Base-by-base conservation (phyloP, 64 coral and sea anemone genomes). In the Porites lutea region DNA sequence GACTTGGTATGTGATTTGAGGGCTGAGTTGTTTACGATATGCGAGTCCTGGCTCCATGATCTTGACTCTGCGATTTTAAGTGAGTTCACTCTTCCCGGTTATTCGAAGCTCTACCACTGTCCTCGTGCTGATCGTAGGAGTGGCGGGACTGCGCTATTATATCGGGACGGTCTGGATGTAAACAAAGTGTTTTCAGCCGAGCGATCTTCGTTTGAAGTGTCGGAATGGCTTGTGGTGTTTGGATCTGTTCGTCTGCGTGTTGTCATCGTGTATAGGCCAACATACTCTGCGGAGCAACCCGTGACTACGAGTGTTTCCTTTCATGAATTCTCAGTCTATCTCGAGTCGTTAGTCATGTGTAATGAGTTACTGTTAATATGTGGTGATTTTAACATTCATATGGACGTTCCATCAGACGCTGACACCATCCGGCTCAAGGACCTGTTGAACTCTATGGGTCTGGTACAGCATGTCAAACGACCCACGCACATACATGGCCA, bases 51-150 rank as follows among this genome's bases (percentile, higher is more conserved):
- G 27, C 27, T 37, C 27, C 27, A 37, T 37, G 27, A 37, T 37
- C 27, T 37, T 37, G 27, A 37, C 27, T 37, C 27, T 37, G 27
- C 27, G 27, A 37, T 37, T 37, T 48, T 90, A 44, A 21, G 37
- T 63, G 75, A 90, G 64, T 9, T 90, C n/a, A 67, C 71, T 66
- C 58, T 78, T 49, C 60, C 88, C 58, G 74, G 88, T 65, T 95
- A 86, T 58, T 75, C 72, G 72, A 83, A 88, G 52, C 88, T 90
- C n/a, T 57, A 48, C 19, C 93, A 86, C 52, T 90, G 88, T 70
- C 93, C 88, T 66, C 80, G 71, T 65, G 16, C n/a, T 22, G 59
- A 78, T 67, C 45, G 64, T 2, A 95, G 55, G 93, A 79, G 80
- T 50, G 93, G 93, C 55, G 78, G 79, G 15, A 88, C 93, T 13